Conservation (phyloP, 2,113 vertebrate genomes). For the Labrus mixtus region DNA sequence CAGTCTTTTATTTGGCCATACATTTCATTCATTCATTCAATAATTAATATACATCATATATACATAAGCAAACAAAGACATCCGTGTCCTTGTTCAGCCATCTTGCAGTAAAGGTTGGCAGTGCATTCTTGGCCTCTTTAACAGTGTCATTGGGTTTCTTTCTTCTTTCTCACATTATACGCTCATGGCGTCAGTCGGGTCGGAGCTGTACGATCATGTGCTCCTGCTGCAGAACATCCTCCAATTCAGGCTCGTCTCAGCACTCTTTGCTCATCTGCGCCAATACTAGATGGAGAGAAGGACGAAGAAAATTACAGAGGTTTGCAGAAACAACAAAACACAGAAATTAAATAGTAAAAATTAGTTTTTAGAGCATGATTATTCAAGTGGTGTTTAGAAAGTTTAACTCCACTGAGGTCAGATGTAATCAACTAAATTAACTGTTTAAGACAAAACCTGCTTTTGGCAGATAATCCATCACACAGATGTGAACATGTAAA, state of each 20-base stretch:
- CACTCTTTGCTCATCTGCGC: constrained; percentile 17
- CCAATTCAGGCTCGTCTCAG: constrained; percentile 20
- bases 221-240: constrained; percentile 21
- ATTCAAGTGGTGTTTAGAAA: too few relatives aligned
- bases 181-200: constrained; percentile 1
- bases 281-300: background rate
- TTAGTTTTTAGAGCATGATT: too few relatives aligned
- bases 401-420: too few relatives aligned
- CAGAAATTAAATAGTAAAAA: too few relatives aligned
- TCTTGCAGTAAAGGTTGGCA: constrained; percentile 76
- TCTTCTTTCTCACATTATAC: background rate
- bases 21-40: constrained; percentile 64
- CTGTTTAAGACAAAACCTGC: too few relatives aligned
- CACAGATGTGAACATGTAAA: too few relatives aligned
- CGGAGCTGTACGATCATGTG: background rate
- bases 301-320: too few relatives aligned
- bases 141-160: constrained; percentile 56
- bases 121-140: constrained; percentile 70
- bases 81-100: constrained; percentile 38
- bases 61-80: constrained; percentile 73
- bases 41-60: constrained; percentile 79
- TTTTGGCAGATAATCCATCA: too few relatives aligned
- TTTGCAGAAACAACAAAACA: too few relatives aligned
- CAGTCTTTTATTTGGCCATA: constrained; percentile 80
- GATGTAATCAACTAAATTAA: too few relatives aligned